phyloP scores from a whole-genome alignment of 2,113 vertebrate genomes.

The Propithecus coquereli region DNA sequence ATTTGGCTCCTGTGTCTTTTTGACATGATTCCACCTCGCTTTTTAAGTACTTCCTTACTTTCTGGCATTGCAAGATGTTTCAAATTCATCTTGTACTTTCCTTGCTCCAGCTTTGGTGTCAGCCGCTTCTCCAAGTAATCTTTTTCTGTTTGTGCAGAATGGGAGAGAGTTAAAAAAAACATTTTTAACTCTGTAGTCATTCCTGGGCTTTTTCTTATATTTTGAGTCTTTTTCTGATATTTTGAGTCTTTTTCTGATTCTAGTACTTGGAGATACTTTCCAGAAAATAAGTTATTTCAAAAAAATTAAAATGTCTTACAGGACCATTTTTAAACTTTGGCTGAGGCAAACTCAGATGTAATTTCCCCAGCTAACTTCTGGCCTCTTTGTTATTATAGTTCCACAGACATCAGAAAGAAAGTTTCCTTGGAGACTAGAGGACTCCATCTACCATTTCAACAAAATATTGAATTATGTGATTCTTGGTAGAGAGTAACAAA shows the following conservation, averaged over 20 bases:
- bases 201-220: not conserved
- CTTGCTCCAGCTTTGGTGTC: not conserved
- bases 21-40: not conserved
- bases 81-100: not conserved
- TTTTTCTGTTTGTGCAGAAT: not conserved
- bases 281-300: conserved; percentile 43
- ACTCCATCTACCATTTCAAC: conserved; percentile 56
- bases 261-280: not conserved
- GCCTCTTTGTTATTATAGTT: conserved; percentile 46
- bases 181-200: not conserved
- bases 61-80: not conserved
- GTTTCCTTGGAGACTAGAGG: conserved; percentile 30
- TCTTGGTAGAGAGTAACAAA: conserved; percentile 64
- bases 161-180: not conserved
- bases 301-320: conserved; percentile 21
- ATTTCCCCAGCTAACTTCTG: conserved; percentile 50
- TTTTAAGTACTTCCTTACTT: not conserved
- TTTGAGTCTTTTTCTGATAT: not conserved
- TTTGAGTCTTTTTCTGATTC: not conserved
- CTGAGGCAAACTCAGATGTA: conserved; percentile 37
- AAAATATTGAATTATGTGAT: conserved; percentile 69
- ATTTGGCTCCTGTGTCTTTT: not conserved
- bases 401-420: conserved; percentile 49
- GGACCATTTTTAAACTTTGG: conserved; percentile 48
- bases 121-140: conserved; percentile 3